Percentiles rank a stretch among this genome's conserved stretches.
These are phyloP conservation scores for Pteronura brasiliensis DNA, from an alignment of 2,113 vertebrate species.

Conservation along the genomic window DNA sequence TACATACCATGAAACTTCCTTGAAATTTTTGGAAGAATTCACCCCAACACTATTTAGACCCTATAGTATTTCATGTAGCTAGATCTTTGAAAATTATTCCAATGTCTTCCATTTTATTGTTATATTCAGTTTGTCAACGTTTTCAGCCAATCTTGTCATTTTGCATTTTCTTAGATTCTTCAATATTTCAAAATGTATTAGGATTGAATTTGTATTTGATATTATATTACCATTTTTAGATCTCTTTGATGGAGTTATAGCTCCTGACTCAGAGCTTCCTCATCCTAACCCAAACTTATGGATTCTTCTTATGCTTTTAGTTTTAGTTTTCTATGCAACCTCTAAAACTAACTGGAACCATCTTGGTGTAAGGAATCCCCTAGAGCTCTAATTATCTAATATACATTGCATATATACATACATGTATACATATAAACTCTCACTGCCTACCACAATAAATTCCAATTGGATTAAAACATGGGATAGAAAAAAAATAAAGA, in stretches of 20 bases:
- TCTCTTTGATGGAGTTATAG: not conserved
- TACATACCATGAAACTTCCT: not conserved
- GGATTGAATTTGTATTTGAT: not conserved
- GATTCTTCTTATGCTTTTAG: not conserved
- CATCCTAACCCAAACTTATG: not conserved
- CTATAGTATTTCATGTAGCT: not conserved
- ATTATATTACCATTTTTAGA: not conserved
- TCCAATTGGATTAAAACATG: not conserved
- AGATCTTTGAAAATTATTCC: slow-evolving; percentile 35
- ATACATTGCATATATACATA: not conserved
- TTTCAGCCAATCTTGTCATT: not conserved
- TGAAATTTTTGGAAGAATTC: slow-evolving; percentile 3
- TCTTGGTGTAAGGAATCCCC: not conserved
- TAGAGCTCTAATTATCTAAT: not conserved
- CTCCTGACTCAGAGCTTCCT: not conserved
- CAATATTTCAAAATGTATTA: not conserved
- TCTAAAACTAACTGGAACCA: not conserved
- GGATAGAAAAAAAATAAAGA: not conserved
- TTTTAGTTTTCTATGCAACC: not conserved
- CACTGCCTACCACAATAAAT: not conserved
- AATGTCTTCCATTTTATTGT: slow-evolving; percentile 14
- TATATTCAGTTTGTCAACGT: not conserved
- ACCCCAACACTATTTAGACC: not conserved
- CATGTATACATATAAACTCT: not conserved
- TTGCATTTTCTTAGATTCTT: slow-evolving; percentile 28